Percentiles rank a stretch among this genome's conserved stretches.
phyloP scores from a whole-genome alignment of 2,113 vertebrate species.

The Callospermophilus lateralis region DNA sequence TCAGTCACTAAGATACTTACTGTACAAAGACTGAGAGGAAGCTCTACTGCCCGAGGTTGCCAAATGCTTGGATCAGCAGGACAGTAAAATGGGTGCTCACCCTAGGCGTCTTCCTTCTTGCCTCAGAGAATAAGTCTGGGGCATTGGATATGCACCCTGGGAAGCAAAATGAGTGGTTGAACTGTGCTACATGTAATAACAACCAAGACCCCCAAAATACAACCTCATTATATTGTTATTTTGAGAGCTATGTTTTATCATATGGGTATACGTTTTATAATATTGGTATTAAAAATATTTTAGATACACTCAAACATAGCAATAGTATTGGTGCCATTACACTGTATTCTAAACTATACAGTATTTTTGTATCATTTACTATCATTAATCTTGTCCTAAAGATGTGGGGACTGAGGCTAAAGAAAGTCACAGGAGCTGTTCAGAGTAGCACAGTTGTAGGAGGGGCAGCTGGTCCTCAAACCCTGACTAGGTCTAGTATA shows the following conservation, averaged over 20 bases:
- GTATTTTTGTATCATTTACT: neutral
- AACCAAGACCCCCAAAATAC: neutral
- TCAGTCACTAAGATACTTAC: constrained; percentile 4
- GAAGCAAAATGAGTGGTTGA: neutral
- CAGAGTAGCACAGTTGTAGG: neutral
- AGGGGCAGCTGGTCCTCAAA: neutral
- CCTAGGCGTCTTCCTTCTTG: neutral
- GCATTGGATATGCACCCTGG: neutral
- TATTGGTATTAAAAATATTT: neutral
- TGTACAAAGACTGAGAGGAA: neutral
- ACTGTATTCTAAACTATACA: neutral
- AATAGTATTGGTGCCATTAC: neutral
- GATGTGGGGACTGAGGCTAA: neutral
- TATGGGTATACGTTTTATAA: neutral
- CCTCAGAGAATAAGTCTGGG: constrained; percentile 19
- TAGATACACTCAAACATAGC: neutral
- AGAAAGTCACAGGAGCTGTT: neutral
- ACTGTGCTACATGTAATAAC: neutral
- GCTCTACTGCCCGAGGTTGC: neutral
- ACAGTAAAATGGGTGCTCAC: neutral
- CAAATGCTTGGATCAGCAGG: neutral
- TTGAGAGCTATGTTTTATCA: constrained; percentile 34
- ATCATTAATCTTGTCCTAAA: neutral
- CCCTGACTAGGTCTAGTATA: neutral
- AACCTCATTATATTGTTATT: neutral